Base-by-base conservation (phyloP, 1,140 invertebrate genomes). In the Orussus abietinus region DNA sequence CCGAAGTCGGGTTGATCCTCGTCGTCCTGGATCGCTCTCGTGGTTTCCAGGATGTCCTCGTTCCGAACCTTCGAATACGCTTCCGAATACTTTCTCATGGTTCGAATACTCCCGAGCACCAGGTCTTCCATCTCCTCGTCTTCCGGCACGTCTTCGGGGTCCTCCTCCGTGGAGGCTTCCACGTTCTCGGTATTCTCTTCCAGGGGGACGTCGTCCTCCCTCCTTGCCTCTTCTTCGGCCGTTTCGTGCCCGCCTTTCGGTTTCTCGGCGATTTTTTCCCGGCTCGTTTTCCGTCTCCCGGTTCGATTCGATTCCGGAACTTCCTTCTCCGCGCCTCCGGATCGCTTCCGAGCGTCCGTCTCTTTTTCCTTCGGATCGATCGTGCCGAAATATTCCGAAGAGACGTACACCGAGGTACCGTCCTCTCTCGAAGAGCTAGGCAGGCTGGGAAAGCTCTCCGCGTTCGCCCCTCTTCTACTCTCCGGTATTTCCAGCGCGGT, bases 1-100 rank as follows among this genome's bases (percentile, higher is more conserved):
- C n/a, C n/a, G n/a, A n/a, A n/a, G n/a, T n/a, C n/a, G n/a, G n/a
- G n/a, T n/a, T 19, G 19, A 28, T 11, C 13, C 9, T 43, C 25
- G n/a, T 12, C 12, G 19, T 39, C 30, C 1, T 7, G 46, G 17
- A 51, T 36, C 6, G 30, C 34, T 13, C 5, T 38, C 20, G 31
- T 29, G 7, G 35, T 12, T 5, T 44, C 38, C 10, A 28, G 26
- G 2, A 54, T 48, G 2, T 41, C 43, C 9, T 17, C 22, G 10
- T 45, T 51, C 15, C 38, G 41, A 9, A 21, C 51, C 7, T 37
- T 29, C 14, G 39, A 43, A 25, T 41, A 53, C 7, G 21, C 28
- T 6, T 51, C 37, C 5, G 45, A 43, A 18, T 43, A 47, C n/a
- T 53, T 33, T 4, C 50, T 29, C n/a, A 53, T 38, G 11, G 44